Percentiles rank a stretch among this genome's conserved stretches.
Evolutionary conservation across 2,113 vertebrate species (phyloP).

Genomic region (Aramus guarauna): DNA sequence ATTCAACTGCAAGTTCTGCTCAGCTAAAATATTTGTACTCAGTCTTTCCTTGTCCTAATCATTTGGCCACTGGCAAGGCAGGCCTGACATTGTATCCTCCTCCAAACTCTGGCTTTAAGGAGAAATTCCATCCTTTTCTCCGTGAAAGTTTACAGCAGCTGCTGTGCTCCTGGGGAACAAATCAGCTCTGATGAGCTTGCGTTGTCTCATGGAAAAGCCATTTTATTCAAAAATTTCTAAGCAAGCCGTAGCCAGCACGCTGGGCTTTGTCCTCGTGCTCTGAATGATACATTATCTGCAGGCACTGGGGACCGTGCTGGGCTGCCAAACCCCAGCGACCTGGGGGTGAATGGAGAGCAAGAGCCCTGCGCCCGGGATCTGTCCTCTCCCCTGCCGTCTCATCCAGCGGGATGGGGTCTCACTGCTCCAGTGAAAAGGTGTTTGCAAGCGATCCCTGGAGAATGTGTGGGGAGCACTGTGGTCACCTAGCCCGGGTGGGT

Average conservation of each 20-base stretch:
- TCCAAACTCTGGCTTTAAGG: neutral
- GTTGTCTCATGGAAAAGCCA: constrained; percentile 42
- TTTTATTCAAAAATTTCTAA: constrained; percentile 12
- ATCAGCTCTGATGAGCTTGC: constrained; percentile 36
- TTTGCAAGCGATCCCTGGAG: neutral
- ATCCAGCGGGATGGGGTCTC: neutral
- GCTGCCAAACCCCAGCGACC: neutral
- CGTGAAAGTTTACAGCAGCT: constrained; percentile 30
- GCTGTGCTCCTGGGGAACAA: constrained; percentile 44
- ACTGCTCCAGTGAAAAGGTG: neutral
- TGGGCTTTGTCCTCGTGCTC: neutral
- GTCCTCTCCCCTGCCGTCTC: neutral
- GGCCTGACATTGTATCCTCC: neutral
- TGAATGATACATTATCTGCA: neutral
- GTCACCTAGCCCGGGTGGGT: neutral
- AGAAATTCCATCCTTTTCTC: constrained; percentile 44
- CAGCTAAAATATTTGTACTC: neutral
- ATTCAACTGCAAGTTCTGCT: neutral
- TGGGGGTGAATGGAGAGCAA: neutral
- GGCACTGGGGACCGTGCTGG: neutral
- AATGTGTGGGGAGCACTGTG: rapidly evolving
- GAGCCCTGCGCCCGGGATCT: neutral
- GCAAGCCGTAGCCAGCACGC: neutral
- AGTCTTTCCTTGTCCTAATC: neutral
- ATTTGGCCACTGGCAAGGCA: constrained; percentile 24